A percentile compares a stretch with the other conserved stretches of the same genome.
These are phyloP conservation scores for Poliocrania exsul DNA, from an alignment of 2,797 vertebrate species.

Conservation along the genomic window DNA sequence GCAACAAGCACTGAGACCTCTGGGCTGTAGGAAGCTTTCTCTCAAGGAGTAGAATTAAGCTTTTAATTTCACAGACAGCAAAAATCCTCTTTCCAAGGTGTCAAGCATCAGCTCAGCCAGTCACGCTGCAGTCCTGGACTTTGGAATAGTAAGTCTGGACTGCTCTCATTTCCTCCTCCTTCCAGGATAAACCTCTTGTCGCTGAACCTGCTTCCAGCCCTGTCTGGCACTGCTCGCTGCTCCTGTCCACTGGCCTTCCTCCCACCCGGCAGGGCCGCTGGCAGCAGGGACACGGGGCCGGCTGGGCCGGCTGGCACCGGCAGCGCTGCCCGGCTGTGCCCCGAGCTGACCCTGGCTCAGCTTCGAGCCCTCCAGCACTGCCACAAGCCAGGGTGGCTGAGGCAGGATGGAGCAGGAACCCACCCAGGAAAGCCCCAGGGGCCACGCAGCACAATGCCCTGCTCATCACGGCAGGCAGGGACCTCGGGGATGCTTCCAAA, in stretches of 20 bases:
- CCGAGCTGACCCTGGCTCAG: background rate
- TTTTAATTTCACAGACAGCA: background rate
- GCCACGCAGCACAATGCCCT: accelerated
- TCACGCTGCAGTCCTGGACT: background rate
- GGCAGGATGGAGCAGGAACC: background rate
- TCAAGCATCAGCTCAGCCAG: accelerated
- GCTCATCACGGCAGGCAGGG: background rate
- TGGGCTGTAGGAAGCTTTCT: background rate
- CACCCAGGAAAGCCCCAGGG: accelerated
- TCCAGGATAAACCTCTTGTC: background rate
- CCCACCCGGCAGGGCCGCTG: background rate
- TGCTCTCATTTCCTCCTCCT: background rate
- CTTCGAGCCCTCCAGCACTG: accelerated
- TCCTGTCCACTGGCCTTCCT: background rate
- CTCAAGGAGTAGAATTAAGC: background rate
- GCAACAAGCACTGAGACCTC: accelerated
- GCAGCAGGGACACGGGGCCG: background rate
- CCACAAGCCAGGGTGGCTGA: accelerated
- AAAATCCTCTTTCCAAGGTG: background rate
- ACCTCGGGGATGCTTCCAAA: accelerated
- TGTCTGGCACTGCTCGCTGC: background rate
- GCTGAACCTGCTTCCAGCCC: conserved; percentile 1
- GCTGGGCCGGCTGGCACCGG: background rate
- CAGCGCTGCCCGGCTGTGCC: background rate
- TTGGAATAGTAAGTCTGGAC: background rate